Evolutionary conservation across 2,113 vertebrate genomes (phyloP).

Genomic region (Leucoraja erinaceus): DNA sequence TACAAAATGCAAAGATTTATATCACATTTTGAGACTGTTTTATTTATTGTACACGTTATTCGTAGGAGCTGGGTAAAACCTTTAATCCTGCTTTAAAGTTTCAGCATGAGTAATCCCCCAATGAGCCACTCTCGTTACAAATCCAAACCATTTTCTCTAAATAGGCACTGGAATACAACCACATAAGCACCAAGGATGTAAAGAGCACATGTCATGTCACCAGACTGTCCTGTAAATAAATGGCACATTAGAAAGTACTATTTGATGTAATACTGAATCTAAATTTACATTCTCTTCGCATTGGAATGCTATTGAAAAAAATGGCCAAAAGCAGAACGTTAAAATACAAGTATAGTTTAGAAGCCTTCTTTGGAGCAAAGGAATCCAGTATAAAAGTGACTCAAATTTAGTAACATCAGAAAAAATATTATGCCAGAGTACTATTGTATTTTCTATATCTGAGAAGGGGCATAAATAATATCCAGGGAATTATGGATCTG

Average conservation of each 20-base stretch:
- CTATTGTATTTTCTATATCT: too few relatives aligned
- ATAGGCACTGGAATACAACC: not conserved
- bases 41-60: too few relatives aligned
- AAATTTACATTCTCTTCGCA: not conserved
- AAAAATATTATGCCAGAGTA: too few relatives aligned
- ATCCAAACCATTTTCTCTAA: not conserved
- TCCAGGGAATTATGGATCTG: too few relatives aligned
- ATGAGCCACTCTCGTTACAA: not conserved
- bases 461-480: too few relatives aligned
- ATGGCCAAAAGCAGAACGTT: not conserved
- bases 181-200: not conserved
- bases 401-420: not conserved
- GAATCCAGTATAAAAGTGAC: not conserved
- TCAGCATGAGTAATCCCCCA: not conserved
- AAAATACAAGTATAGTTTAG: not conserved
- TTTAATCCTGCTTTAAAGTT: constrained; percentile 7
- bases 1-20: too few relatives aligned
- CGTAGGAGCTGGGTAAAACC: not conserved
- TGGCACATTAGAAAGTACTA: not conserved
- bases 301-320: not conserved
- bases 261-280: not conserved
- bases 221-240: not conserved
- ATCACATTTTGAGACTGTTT: too few relatives aligned
- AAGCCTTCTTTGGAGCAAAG: not conserved
- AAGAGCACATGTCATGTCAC: not conserved